Evolutionary conservation across 2,797 vertebrate genomes (phyloP).

Genomic region (Phaenicophaeus curvirostris): DNA sequence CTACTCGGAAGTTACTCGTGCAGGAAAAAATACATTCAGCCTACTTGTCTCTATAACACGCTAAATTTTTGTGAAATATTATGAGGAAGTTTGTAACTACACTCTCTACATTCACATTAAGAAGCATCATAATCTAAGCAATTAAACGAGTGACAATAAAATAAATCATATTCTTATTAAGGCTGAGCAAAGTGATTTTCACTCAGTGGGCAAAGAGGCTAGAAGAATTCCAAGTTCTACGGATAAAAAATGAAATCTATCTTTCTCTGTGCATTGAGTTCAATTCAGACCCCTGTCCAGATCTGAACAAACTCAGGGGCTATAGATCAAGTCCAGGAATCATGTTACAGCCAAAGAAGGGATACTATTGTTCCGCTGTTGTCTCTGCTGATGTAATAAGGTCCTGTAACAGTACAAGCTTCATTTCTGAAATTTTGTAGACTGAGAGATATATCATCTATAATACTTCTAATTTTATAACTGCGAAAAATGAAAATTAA

Average conservation of each 20-base stretch:
- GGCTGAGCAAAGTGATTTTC: neutral
- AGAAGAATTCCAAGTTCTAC: neutral
- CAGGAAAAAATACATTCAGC: neutral
- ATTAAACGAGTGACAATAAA: neutral
- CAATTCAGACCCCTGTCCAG: neutral
- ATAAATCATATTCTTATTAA: neutral
- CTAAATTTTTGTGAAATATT: neutral
- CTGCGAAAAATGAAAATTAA: neutral
- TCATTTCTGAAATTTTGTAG: neutral
- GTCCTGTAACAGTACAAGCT: neutral
- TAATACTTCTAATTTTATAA: neutral
- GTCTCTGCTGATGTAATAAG: neutral
- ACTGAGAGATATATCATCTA: neutral
- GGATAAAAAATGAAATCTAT: neutral
- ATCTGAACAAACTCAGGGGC: neutral
- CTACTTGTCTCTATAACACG: neutral
- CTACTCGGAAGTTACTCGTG: neutral
- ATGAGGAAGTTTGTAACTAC: neutral
- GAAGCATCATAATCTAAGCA: neutral
- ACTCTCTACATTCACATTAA: neutral
- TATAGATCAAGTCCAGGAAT: neutral
- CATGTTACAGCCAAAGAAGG: neutral
- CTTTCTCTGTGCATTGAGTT: neutral
- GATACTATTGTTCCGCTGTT: neutral
- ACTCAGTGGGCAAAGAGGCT: neutral